Conservation (phyloP, 2,797 vertebrate species). For the Sebastes steindachneri region DNA sequence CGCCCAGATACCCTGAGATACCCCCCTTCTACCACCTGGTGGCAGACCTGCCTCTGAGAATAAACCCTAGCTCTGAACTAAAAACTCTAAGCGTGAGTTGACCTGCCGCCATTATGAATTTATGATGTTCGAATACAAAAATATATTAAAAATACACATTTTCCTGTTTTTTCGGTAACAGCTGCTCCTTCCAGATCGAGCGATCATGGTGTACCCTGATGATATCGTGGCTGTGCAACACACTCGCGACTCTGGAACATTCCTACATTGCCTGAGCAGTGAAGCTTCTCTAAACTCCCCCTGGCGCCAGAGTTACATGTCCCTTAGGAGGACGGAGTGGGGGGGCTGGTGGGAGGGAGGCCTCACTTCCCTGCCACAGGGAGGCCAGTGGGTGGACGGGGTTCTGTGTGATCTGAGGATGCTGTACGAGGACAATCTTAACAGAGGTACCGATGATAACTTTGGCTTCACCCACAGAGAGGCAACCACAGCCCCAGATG, state of each 20-base stretch:
- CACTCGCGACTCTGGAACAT: constrained; percentile 68
- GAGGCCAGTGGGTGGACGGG: constrained; percentile 81
- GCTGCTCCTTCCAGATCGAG: constrained; percentile 73
- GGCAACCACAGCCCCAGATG: constrained; percentile 20
- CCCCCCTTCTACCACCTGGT: constrained; percentile 84
- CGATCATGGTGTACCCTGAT: constrained; percentile 81
- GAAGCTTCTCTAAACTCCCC: constrained; percentile 63
- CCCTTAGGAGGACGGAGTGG: constrained; percentile 69
- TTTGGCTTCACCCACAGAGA: constrained; percentile 40
- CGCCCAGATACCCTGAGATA: constrained; percentile 72
- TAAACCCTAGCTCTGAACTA: constrained; percentile 67
- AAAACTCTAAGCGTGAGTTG: constrained; percentile 76
- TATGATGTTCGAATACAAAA: background rate
- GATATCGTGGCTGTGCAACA: constrained; percentile 86
- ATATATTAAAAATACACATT: background rate
- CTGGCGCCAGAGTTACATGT: constrained; percentile 86
- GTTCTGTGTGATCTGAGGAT: constrained; percentile 82
- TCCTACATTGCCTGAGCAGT: constrained; percentile 74
- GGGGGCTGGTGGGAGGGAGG: constrained; percentile 82
- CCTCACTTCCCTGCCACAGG: constrained; percentile 43
- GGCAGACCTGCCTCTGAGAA: constrained; percentile 77
- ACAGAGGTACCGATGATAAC: constrained; percentile 43
- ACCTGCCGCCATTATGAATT: background rate
- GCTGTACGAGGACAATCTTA: constrained; percentile 72
- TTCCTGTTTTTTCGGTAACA: constrained; percentile 26